These are phyloP conservation scores for Polyommatus icarus DNA, from an alignment of 2,888 invertebrate genomes.

Conservation along the genomic window DNA sequence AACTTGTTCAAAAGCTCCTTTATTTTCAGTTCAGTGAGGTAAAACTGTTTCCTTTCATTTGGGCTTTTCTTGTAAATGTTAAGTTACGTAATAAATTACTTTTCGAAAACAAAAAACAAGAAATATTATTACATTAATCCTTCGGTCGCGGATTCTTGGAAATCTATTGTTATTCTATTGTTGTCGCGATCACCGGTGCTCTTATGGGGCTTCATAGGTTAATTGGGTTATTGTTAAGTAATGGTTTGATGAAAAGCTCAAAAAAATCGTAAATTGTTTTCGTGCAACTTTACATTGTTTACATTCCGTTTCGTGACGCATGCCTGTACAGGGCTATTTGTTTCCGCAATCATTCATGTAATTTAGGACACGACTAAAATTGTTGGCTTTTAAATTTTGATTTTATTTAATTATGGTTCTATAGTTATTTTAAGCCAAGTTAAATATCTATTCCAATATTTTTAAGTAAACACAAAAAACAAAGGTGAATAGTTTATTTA, in stretches of 20 bases:
- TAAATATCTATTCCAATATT: no score
- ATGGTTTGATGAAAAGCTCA: neutral
- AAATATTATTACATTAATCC: no score
- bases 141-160: no score
- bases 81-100: neutral
- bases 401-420: neutral
- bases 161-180: no score
- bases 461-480: no score
- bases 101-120: neutral
- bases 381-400: neutral
- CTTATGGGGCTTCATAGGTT: no score
- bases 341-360: conserved; percentile 6
- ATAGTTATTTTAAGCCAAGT: no score
- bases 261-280: neutral
- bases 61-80: neutral
- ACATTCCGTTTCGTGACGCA: conserved; percentile 17
- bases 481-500: no score
- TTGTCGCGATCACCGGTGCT: no score
- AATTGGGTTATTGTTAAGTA: neutral
- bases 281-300: neutral
- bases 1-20: conserved; percentile 3
- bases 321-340: neutral
- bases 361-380: conserved; percentile 19
- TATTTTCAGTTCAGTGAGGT: neutral
- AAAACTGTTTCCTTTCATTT: neutral